Evolutionary conservation across 2,113 vertebrate species (phyloP).

Genomic region (Australoheros scitulus): DNA sequence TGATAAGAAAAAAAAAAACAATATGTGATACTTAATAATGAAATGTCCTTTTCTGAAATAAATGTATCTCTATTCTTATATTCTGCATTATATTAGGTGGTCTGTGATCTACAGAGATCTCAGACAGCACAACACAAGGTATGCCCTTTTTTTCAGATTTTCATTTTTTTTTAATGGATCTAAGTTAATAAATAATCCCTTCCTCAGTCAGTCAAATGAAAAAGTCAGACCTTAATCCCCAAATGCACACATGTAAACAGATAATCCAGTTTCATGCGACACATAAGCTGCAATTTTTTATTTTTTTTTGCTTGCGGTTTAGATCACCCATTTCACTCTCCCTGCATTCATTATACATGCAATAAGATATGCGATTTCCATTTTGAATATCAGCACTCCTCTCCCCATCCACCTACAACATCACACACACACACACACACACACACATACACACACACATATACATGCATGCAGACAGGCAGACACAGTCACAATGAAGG

Average conservation of each 20-base stretch:
- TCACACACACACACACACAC: constrained; percentile 24
- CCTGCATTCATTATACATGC: constrained; percentile 73
- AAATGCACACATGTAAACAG: constrained; percentile 28
- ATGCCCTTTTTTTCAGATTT: not conserved
- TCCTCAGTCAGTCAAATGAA: constrained; percentile 13
- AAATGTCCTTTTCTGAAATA: not conserved
- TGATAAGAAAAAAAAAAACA: not conserved
- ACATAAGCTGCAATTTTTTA: constrained; percentile 34
- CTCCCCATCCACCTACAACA: constrained; percentile 42
- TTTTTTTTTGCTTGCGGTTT: constrained; percentile 40
- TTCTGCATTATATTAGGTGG: not conserved
- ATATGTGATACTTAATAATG: not conserved
- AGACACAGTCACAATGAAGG: constrained; percentile 45
- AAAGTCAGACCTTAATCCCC: constrained; percentile 13
- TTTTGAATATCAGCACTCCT: constrained; percentile 62
- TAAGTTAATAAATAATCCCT: constrained; percentile 7
- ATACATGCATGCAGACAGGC: not conserved
- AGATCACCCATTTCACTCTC: constrained; percentile 53
- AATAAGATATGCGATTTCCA: constrained; percentile 73
- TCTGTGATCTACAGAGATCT: not conserved
- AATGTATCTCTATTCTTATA: not conserved
- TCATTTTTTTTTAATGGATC: not conserved
- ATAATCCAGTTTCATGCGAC: not conserved
- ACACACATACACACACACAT: not conserved
- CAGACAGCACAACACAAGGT: not conserved